These are phyloP conservation scores for Meganola albula DNA, from an alignment of 2,888 invertebrate species.

Conservation along the genomic window DNA sequence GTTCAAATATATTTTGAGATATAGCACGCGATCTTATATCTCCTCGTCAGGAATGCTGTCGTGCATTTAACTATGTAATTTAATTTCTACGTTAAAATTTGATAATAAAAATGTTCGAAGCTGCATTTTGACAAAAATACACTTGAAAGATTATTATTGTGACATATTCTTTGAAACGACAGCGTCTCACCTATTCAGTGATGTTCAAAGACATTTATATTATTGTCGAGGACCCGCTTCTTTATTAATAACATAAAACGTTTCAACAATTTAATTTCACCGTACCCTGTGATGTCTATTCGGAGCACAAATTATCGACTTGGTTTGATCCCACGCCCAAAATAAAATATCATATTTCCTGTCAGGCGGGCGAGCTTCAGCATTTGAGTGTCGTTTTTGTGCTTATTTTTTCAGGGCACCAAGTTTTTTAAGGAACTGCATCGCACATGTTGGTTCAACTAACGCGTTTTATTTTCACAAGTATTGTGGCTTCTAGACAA, in stretches of 20 bases:
- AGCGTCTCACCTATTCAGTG: slow-evolving; percentile 27
- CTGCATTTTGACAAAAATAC: no score
- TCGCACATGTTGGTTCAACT: slow-evolving; percentile 73
- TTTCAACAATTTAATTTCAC: slow-evolving; percentile 65
- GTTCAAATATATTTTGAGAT: no score
- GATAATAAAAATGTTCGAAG: no score
- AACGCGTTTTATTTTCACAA: slow-evolving; percentile 51
- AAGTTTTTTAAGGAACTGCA: slow-evolving; percentile 70
- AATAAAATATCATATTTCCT: slow-evolving; percentile 79
- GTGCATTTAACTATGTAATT: no score
- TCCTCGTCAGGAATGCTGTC: no score
- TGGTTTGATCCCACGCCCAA: slow-evolving; percentile 76
- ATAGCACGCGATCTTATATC: no score
- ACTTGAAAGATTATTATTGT: slow-evolving; percentile 23
- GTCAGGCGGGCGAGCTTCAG: slow-evolving; percentile 69
- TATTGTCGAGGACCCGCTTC: slow-evolving; percentile 40
- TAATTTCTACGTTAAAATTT: no score
- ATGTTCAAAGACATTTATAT: slow-evolving; percentile 41
- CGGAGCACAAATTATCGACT: slow-evolving; percentile 73
- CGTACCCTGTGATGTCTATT: slow-evolving; percentile 63
- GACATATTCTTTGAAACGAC: slow-evolving; percentile 37
- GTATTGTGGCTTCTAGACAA: slow-evolving; percentile 33
- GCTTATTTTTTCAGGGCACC: slow-evolving; percentile 54
- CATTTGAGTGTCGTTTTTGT: slow-evolving; percentile 65
- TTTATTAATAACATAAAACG: slow-evolving; percentile 56